These are phyloP conservation scores for Selene dorsalis DNA, from an alignment of 2,797 vertebrate species.

Conservation along the genomic window DNA sequence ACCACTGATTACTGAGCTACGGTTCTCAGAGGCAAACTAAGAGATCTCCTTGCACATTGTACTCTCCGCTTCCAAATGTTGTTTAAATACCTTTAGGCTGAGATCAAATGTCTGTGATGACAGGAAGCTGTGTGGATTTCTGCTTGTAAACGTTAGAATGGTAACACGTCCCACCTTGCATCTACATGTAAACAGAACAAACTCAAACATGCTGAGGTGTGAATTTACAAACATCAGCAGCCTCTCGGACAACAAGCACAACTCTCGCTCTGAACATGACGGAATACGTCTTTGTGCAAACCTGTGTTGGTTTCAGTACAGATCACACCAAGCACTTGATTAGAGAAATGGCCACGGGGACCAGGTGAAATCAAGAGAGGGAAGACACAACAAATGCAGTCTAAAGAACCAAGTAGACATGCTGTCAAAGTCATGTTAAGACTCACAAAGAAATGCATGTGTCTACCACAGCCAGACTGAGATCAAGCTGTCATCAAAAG, in stretches of 20 bases:
- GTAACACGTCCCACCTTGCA: background rate
- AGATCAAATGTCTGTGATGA: constrained; percentile 37
- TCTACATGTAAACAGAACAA: constrained; percentile 26
- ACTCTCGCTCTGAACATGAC: background rate
- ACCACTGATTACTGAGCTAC: constrained; percentile 42
- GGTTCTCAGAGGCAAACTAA: constrained; percentile 40
- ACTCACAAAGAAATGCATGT: constrained; percentile 7
- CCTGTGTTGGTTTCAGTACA: background rate
- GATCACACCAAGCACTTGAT: background rate
- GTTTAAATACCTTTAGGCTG: constrained; percentile 54
- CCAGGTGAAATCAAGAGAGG: constrained; percentile 1
- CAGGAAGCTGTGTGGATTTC: constrained; percentile 41
- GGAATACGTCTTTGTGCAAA: background rate
- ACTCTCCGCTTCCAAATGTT: constrained; percentile 55
- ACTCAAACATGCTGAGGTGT: constrained; percentile 13
- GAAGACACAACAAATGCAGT: background rate
- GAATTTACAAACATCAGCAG: constrained; percentile 22
- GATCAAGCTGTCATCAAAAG: background rate
- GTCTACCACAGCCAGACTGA: background rate
- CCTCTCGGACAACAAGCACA: constrained; percentile 3
- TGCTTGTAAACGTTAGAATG: constrained; percentile 28
- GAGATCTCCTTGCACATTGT: constrained; percentile 57
- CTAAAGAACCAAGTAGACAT: background rate
- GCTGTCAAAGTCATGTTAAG: constrained; percentile 3
- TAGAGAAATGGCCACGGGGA: background rate